phyloP scores from a whole-genome alignment of 2,113 vertebrate genomes.

The Mobula birostris region DNA sequence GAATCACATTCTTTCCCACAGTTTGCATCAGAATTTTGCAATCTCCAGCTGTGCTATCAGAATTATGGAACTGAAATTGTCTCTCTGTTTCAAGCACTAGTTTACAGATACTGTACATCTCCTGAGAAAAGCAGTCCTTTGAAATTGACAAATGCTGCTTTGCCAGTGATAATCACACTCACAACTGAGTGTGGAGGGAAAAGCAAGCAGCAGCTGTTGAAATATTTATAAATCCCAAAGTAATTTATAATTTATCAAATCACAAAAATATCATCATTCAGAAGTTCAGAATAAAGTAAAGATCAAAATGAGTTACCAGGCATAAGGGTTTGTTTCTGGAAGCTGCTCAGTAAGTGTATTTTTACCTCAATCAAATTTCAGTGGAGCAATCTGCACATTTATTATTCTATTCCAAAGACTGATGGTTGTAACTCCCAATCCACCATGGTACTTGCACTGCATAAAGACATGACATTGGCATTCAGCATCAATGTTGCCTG shows the following conservation, averaged over 20 bases:
- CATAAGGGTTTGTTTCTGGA: too few species aligned
- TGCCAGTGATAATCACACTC: too few species aligned
- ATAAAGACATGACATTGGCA: too few species aligned
- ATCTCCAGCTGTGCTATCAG: neutral
- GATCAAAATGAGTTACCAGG: neutral
- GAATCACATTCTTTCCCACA: neutral
- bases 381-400: too few species aligned
- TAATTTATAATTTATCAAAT: neutral
- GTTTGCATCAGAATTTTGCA: neutral
- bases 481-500: too few species aligned
- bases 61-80: slow-evolving; percentile 28
- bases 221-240: neutral
- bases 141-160: too few species aligned
- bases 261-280: neutral
- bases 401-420: too few species aligned
- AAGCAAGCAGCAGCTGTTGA: neutral
- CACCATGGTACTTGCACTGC: too few species aligned
- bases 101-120: neutral
- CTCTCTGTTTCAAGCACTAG: neutral
- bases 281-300: neutral
- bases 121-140: neutral
- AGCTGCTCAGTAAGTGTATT: too few species aligned
- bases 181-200: neutral
- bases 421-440: too few species aligned
- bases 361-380: too few species aligned